Evolutionary conservation across 2,888 invertebrate species (phyloP).

Genomic region (Apodemia duryi): DNA sequence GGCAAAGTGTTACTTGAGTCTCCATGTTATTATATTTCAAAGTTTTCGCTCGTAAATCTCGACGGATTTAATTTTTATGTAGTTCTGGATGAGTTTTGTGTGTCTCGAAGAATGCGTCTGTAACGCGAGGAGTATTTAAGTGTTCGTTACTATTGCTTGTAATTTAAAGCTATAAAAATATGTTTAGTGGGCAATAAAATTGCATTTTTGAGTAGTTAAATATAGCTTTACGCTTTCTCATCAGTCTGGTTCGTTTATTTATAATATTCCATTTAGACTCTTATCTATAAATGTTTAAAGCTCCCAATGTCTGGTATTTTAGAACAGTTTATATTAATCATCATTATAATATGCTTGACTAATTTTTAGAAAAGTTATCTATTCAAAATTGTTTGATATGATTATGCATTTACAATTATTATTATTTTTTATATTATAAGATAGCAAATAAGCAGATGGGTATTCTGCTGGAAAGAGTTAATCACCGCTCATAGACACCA

Average conservation of each 20-base stretch:
- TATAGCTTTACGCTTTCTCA: neutral
- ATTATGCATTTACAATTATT: too few relatives aligned
- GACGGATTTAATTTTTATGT: conserved; percentile 67
- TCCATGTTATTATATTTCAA: conserved; percentile 71
- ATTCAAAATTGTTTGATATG: too few relatives aligned
- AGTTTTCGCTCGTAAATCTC: conserved; percentile 65
- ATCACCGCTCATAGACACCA: too few relatives aligned
- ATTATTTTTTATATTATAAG: too few relatives aligned
- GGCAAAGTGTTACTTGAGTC: conserved; percentile 60
- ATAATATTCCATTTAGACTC: neutral
- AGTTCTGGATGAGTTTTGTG: conserved; percentile 40
- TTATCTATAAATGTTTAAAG: neutral
- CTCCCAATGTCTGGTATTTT: too few relatives aligned
- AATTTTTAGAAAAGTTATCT: too few relatives aligned
- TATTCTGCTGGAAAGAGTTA: too few relatives aligned
- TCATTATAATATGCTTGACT: too few relatives aligned
- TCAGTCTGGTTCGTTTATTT: neutral
- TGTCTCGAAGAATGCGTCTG: conserved; percentile 2
- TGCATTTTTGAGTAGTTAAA: neutral
- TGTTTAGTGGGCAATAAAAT: conserved; percentile 6
- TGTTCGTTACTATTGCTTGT: conserved; percentile 6
- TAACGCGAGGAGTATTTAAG: neutral
- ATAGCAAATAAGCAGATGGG: too few relatives aligned
- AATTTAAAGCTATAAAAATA: conserved; percentile 11
- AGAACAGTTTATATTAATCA: too few relatives aligned